phyloP scores from a whole-genome alignment of 2,113 vertebrate species.

The Phocoena phocoena region DNA sequence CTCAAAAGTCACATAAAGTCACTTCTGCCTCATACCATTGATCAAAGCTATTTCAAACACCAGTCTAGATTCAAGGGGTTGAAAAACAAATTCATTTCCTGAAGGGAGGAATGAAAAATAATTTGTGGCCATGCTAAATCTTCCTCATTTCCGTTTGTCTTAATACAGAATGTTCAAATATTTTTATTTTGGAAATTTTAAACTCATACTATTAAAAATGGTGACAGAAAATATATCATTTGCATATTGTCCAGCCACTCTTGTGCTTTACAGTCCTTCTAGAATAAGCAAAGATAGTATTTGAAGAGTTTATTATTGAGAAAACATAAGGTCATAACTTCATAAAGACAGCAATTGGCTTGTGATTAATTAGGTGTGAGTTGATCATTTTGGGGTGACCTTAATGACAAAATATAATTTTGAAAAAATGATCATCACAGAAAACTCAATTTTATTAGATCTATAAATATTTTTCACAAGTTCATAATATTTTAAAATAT shows the following conservation, averaged over 20 bases:
- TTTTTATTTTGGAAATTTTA: conserved; percentile 56
- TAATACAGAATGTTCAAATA: conserved; percentile 60
- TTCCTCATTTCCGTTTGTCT: neutral
- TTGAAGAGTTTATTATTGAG: neutral
- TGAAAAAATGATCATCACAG: neutral
- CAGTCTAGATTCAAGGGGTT: neutral
- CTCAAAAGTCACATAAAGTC: neutral
- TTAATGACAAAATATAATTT: conserved; percentile 14
- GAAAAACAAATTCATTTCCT: neutral
- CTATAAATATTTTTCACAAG: neutral
- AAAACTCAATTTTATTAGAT: neutral
- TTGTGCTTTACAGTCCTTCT: neutral
- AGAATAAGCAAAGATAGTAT: neutral
- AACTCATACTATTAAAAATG: neutral
- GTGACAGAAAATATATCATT: conserved; percentile 25
- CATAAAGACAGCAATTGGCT: neutral
- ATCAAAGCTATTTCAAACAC: neutral
- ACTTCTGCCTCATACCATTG: neutral
- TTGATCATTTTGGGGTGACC: neutral
- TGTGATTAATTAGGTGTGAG: neutral
- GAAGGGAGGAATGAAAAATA: neutral
- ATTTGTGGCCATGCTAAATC: neutral
- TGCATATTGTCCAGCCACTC: neutral
- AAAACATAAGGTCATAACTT: neutral
- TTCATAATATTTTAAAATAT: neutral